A percentile compares a stretch with the other conserved stretches of the same genome.
Evolutionary conservation across 1,140 invertebrate species (phyloP).

Genomic region (Tachypleus tridentatus): DNA sequence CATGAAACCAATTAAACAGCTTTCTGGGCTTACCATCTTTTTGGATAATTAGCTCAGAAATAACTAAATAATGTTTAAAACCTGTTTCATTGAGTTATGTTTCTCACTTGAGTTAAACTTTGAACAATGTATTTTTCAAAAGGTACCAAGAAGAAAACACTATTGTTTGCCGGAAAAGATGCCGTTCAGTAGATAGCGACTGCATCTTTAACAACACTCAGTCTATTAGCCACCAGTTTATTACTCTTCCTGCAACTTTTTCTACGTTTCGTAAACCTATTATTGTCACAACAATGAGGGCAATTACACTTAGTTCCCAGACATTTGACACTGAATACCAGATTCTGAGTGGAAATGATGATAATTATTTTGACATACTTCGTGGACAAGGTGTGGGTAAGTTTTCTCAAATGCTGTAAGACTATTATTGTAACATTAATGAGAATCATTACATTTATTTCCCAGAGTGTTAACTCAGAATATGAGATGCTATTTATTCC

Average conservation of each 20-base stretch:
- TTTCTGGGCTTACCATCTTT: too few relatives aligned
- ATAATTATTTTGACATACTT: slow-evolving; percentile 14
- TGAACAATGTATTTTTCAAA: background rate
- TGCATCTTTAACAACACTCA: slow-evolving; percentile 33
- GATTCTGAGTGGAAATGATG: slow-evolving; percentile 10
- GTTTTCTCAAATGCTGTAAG: slow-evolving; percentile 3
- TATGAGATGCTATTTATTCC: background rate
- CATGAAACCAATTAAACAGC: too few relatives aligned
- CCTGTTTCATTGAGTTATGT: background rate
- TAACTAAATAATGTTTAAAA: too few relatives aligned
- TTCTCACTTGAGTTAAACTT: background rate
- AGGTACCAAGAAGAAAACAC: slow-evolving; percentile 15
- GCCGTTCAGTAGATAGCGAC: slow-evolving; percentile 24
- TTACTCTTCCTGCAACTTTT: slow-evolving; percentile 28
- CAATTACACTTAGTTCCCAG: background rate
- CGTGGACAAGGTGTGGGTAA: slow-evolving; percentile 20
- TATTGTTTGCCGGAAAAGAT: slow-evolving; percentile 29
- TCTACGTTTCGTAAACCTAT: slow-evolving; percentile 20
- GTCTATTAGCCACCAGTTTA: slow-evolving; percentile 32
- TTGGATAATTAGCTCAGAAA: too few relatives aligned
- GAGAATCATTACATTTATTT: background rate
- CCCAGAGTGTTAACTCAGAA: background rate
- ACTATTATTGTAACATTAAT: background rate
- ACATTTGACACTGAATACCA: slow-evolving; percentile 8
- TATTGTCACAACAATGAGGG: slow-evolving; percentile 16